These are phyloP conservation scores for Sphecodes monilicornis DNA, from an alignment of 2,888 invertebrate species.

Conservation along the genomic window DNA sequence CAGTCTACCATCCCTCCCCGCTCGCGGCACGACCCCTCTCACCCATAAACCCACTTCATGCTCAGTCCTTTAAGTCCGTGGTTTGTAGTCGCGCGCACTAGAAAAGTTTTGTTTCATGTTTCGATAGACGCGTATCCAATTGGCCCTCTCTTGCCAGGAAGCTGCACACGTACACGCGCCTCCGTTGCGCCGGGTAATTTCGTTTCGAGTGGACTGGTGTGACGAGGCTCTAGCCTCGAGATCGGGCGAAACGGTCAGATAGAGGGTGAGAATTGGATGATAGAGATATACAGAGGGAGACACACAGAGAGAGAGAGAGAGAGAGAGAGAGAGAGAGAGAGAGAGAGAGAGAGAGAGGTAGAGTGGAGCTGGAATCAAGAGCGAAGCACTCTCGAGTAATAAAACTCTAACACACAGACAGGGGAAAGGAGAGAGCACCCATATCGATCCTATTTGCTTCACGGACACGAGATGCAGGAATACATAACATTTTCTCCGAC, in stretches of 20 bases:
- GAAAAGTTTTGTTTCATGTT: constrained; percentile 63
- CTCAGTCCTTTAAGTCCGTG: no score
- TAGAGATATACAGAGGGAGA: not conserved
- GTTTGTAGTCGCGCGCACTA: no score
- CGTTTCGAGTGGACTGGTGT: constrained; percentile 66
- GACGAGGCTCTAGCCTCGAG: constrained; percentile 38
- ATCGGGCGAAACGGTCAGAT: constrained; percentile 25
- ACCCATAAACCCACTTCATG: no score
- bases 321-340: constrained; percentile 2
- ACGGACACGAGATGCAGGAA: constrained; percentile 46
- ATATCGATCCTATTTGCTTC: constrained; percentile 65
- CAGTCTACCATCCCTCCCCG: no score
- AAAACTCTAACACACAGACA: constrained; percentile 41
- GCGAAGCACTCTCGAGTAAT: constrained; percentile 35
- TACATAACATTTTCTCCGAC: constrained; percentile 56
- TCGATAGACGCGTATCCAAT: constrained; percentile 59
- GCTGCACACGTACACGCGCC: constrained; percentile 41
- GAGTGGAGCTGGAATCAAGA: not conserved
- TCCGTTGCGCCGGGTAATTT: constrained; percentile 62
- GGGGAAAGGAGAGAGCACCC: constrained; percentile 21
- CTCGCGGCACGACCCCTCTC: no score
- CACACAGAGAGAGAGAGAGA: not conserved
- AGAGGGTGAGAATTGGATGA: not conserved
- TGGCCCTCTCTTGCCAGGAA: constrained; percentile 43
- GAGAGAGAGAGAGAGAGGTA: constrained; percentile 16